A percentile compares a stretch with the other conserved stretches of the same genome.
These are phyloP conservation scores for Intoshia linei DNA, from an alignment of 1,140 invertebrate species.

Conservation along the genomic window DNA sequence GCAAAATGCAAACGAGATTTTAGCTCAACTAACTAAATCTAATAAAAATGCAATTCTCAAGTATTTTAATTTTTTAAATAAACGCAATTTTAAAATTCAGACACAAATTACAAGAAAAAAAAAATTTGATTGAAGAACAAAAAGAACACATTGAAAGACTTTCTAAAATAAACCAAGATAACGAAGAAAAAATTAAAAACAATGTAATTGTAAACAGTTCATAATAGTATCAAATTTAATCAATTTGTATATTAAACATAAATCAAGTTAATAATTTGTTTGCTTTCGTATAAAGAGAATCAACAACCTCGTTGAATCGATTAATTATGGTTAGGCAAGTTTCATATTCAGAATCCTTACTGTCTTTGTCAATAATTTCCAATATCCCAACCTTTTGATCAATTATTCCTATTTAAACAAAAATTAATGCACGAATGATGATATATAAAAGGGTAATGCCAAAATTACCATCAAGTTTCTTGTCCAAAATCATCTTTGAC, in stretches of 20 bases:
- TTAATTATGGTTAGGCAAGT: constrained; percentile 78
- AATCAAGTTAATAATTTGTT: too few species aligned
- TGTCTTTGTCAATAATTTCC: constrained; percentile 72
- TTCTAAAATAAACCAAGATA: too few species aligned
- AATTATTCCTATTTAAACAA: constrained; percentile 40
- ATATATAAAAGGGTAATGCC: not conserved
- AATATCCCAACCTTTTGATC: constrained; percentile 87
- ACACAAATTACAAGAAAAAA: too few species aligned
- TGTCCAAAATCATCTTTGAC: constrained; percentile 96
- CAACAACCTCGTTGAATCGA: constrained; percentile 91
- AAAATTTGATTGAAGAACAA: too few species aligned
- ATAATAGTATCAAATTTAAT: too few species aligned
- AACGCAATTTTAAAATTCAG: too few species aligned
- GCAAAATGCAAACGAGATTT: constrained; percentile 25
- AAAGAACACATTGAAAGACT: too few species aligned
- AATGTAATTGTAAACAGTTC: too few species aligned
- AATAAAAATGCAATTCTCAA: constrained; percentile 29
- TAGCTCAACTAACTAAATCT: constrained; percentile 27
- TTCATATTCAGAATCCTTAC: constrained; percentile 80
- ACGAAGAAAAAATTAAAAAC: too few species aligned
- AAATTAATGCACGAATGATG: not conserved
- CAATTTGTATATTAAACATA: too few species aligned
- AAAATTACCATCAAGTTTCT: constrained; percentile 39
- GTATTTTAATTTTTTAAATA: too few species aligned
- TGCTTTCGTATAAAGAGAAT: constrained; percentile 81